Evolutionary conservation across 2,797 vertebrate genomes (phyloP).

Genomic region (Sebastes kiyomatsui): DNA sequence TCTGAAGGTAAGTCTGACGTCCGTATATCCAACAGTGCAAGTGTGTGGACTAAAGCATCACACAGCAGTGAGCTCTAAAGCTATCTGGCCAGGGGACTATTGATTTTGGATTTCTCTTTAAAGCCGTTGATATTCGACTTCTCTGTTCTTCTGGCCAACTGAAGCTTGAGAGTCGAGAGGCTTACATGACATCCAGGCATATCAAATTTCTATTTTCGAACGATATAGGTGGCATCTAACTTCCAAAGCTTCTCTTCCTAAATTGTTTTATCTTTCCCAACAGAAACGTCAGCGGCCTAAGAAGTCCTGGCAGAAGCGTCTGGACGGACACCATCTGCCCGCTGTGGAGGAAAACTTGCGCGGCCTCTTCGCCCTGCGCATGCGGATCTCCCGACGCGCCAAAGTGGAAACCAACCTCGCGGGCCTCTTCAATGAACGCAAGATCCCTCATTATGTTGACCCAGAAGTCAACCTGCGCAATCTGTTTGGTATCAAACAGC

Average conservation of each 20-base stretch:
- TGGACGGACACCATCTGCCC: conserved; percentile 65
- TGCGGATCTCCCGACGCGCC: conserved; percentile 73
- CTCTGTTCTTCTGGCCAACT: neutral
- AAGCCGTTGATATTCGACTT: neutral
- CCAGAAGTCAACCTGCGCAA: conserved; percentile 81
- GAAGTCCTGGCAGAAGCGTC: conserved; percentile 82
- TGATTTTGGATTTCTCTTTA: conserved; percentile 24
- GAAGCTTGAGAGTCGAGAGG: neutral
- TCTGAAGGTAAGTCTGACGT: conserved; percentile 65
- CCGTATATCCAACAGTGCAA: neutral
- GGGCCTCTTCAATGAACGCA: conserved; percentile 85
- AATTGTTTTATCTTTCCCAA: neutral
- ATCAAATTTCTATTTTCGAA: neutral
- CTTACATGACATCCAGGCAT: neutral
- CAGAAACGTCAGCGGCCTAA: conserved; percentile 64
- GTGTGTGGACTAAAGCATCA: neutral
- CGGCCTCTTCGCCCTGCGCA: conserved; percentile 78
- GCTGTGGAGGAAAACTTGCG: conserved; percentile 81
- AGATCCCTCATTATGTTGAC: conserved; percentile 80
- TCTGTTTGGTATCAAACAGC: conserved; percentile 76
- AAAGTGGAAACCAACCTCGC: conserved; percentile 84
- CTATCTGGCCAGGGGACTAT: neutral
- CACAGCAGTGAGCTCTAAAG: neutral
- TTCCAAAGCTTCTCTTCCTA: neutral
- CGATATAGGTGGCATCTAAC: neutral